Conservation (phyloP, 2,888 invertebrate species). For the Brenthis hecate region DNA sequence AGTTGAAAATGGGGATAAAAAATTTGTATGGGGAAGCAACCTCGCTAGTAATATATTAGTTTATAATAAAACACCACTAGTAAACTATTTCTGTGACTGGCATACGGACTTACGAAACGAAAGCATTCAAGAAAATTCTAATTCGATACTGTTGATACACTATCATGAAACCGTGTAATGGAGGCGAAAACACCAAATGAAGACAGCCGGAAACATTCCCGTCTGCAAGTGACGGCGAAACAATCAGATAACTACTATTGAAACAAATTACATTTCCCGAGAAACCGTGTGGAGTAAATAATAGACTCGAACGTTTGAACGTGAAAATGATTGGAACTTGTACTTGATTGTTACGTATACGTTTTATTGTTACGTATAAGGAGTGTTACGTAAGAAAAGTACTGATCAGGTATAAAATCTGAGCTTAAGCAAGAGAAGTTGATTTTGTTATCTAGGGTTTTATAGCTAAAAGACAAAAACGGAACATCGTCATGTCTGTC, state of each 20-base stretch:
- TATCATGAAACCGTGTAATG: conserved; percentile 3
- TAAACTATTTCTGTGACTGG: too few species aligned
- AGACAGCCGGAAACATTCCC: conserved; percentile 25
- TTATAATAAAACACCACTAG: too few species aligned
- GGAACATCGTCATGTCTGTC: too few species aligned
- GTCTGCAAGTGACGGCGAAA: conserved; percentile 33
- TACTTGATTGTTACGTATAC: conserved; percentile 8
- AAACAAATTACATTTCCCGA: conserved; percentile 43
- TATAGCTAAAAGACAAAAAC: not conserved
- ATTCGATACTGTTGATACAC: conserved; percentile 6
- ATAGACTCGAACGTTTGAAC: conserved; percentile 10
- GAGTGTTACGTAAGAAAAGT: not conserved
- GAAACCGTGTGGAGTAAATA: conserved; percentile 33
- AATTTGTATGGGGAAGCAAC: too few species aligned
- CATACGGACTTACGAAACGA: too few species aligned
- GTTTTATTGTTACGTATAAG: conserved; percentile 12
- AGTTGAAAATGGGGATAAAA: too few species aligned
- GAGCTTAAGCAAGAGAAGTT: not conserved
- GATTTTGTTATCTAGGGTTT: not conserved
- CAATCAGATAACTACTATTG: conserved; percentile 34
- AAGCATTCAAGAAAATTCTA: not conserved
- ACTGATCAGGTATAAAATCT: not conserved
- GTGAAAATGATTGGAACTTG: conserved; percentile 6
- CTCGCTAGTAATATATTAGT: too few species aligned
- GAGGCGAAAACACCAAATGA: conserved; percentile 17